Evolutionary conservation across 2,888 invertebrate species (phyloP).

Genomic region (Drosophila merina): DNA sequence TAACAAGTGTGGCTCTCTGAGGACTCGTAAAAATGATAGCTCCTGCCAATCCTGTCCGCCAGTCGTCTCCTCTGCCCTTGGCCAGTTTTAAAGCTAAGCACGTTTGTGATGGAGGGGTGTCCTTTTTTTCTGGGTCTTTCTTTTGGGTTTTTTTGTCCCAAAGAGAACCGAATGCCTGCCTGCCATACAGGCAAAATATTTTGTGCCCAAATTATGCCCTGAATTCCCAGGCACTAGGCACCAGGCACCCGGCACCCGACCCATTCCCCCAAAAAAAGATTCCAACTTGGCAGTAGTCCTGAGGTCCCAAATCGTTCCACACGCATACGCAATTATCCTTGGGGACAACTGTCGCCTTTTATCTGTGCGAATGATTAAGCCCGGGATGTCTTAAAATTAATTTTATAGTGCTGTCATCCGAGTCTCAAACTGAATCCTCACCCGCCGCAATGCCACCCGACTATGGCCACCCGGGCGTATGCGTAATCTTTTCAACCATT

Average conservation of each 20-base stretch:
- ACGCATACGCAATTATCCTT: slow-evolving; percentile 71
- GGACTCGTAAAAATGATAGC: slow-evolving; percentile 77
- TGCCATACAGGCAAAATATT: slow-evolving; percentile 64
- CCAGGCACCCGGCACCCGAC: too few relatives aligned
- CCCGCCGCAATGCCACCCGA: neutral
- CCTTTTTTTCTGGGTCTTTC: slow-evolving; percentile 13
- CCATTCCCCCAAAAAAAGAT: too few relatives aligned
- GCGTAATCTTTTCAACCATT: slow-evolving; percentile 50
- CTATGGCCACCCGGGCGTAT: slow-evolving; percentile 30
- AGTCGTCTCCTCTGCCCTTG: slow-evolving; percentile 3
- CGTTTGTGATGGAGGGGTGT: slow-evolving; percentile 52
- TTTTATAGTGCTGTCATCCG: slow-evolving; percentile 62
- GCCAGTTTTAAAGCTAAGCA: slow-evolving; percentile 69
- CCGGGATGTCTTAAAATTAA: slow-evolving; percentile 71
- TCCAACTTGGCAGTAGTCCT: slow-evolving; percentile 2
- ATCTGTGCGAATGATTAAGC: slow-evolving; percentile 73
- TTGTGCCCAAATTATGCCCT: slow-evolving; percentile 73
- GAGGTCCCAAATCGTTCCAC: slow-evolving; percentile 41
- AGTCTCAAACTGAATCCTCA: neutral
- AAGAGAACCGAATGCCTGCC: slow-evolving; percentile 22
- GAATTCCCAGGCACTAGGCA: slow-evolving; percentile 45
- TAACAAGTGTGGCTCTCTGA: slow-evolving; percentile 72
- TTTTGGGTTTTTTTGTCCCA: slow-evolving; percentile 13
- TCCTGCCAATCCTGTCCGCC: slow-evolving; percentile 11
- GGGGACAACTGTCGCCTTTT: slow-evolving; percentile 73